Evolutionary conservation across 2,888 invertebrate genomes (phyloP).

Genomic region (Ashinkailepas kermadecensis): DNA sequence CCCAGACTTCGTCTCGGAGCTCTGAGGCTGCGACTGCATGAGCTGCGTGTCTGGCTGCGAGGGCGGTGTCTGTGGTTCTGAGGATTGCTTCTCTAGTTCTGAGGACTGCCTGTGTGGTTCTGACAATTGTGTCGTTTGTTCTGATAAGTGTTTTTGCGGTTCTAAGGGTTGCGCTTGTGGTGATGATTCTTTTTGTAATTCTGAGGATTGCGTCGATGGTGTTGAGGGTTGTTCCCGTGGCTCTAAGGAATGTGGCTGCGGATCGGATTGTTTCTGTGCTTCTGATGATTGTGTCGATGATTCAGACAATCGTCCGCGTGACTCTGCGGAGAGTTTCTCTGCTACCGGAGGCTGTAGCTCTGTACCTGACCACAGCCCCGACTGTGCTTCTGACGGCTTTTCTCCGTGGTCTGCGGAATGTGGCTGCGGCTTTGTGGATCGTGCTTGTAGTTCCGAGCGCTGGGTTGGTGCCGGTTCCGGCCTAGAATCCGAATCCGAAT

Average conservation of each 20-base stretch:
- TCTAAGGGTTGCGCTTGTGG: background rate
- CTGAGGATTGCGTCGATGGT: no score
- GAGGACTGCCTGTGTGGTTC: background rate
- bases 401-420: background rate
- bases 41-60: background rate
- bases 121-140: background rate
- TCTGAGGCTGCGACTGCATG: background rate
- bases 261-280: background rate
- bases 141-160: background rate
- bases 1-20: background rate
- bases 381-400: background rate
- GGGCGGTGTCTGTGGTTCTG: background rate
- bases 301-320: background rate
- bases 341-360: background rate
- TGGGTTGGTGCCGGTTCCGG: background rate
- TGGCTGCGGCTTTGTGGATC: background rate
- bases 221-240: no score
- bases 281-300: no score
- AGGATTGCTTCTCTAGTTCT: background rate
- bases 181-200: no score
- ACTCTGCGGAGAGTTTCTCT: background rate
- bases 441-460: background rate
- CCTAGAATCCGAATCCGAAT: background rate
- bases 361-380: background rate
- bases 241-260: background rate